Conservation (phyloP, 2,888 invertebrate genomes). For the Hemaris fuciformis region DNA sequence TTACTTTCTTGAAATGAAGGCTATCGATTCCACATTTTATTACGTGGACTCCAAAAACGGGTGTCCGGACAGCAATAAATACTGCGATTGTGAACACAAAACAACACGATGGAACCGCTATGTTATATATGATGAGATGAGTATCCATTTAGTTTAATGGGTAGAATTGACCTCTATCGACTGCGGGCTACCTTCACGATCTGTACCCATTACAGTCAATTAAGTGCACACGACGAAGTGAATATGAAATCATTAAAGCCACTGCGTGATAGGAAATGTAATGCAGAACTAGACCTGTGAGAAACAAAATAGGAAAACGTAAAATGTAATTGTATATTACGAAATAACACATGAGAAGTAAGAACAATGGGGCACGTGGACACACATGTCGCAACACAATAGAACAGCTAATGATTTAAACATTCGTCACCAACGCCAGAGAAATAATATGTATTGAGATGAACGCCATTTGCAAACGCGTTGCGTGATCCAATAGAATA, state of each 20-base stretch:
- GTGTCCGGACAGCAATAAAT: neutral
- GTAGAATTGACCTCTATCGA: slow-evolving; percentile 43
- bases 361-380: slow-evolving; percentile 59
- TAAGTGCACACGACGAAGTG: slow-evolving; percentile 17
- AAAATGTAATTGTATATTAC: slow-evolving; percentile 35
- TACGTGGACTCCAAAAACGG: neutral
- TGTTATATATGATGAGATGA: slow-evolving; percentile 29
- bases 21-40: slow-evolving; percentile 35
- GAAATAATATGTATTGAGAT: slow-evolving; percentile 57
- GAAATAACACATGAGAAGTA: slow-evolving; percentile 35
- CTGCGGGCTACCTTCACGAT: slow-evolving; percentile 39
- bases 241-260: slow-evolving; percentile 22
- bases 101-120: neutral
- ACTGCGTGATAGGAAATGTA: slow-evolving; percentile 26
- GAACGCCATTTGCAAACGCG: slow-evolving; percentile 21
- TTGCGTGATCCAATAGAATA: neutral
- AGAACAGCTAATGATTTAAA: slow-evolving; percentile 44
- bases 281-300: slow-evolving; percentile 21
- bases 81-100: neutral
- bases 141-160: slow-evolving; percentile 46
- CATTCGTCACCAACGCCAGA: slow-evolving; percentile 29
- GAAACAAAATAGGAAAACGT: slow-evolving; percentile 33
- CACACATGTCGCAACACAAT: slow-evolving; percentile 45
- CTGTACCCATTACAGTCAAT: slow-evolving; percentile 26
- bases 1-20: slow-evolving; percentile 44